Percentiles rank a stretch among this genome's conserved stretches.
phyloP scores from a whole-genome alignment of 2,888 invertebrate species.

The Drosophila lutescens region DNA sequence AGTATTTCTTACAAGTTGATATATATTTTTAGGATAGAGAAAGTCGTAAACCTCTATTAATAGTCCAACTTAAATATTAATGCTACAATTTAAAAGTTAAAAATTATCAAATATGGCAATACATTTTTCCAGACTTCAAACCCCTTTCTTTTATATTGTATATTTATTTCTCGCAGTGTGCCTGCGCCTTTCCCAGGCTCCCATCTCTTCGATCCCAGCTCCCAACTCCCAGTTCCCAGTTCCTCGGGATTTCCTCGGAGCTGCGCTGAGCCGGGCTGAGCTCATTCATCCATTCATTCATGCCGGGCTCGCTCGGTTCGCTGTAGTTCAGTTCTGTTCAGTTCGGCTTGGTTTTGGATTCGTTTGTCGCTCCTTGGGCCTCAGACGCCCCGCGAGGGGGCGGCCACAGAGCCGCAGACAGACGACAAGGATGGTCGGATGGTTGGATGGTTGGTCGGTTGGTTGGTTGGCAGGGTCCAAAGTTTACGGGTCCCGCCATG shows the following conservation, averaged over 20 bases:
- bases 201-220: slow-evolving; percentile 22
- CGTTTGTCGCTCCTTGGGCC: slow-evolving; percentile 8
- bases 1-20: too few relatives aligned
- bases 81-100: too few relatives aligned
- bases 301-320: slow-evolving; percentile 50
- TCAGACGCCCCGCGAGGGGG: slow-evolving; percentile 8
- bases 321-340: slow-evolving; percentile 25
- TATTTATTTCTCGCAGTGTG: not conserved
- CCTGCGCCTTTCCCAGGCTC: slow-evolving; percentile 48
- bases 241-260: slow-evolving; percentile 20
- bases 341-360: slow-evolving; percentile 12
- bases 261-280: slow-evolving; percentile 49
- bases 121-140: too few relatives aligned
- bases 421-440: slow-evolving; percentile 9
- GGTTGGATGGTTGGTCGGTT: not conserved
- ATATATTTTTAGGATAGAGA: too few relatives aligned
- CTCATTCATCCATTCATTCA: slow-evolving; percentile 80
- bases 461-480: slow-evolving; percentile 37
- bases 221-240: slow-evolving; percentile 15
- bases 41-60: too few relatives aligned
- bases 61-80: too few relatives aligned
- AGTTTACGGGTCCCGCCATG: slow-evolving; percentile 70
- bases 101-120: too few relatives aligned
- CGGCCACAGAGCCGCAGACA: slow-evolving; percentile 36
- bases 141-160: too few relatives aligned